Evolutionary conservation across 2,113 vertebrate species (phyloP).

Genomic region (Conger conger): DNA sequence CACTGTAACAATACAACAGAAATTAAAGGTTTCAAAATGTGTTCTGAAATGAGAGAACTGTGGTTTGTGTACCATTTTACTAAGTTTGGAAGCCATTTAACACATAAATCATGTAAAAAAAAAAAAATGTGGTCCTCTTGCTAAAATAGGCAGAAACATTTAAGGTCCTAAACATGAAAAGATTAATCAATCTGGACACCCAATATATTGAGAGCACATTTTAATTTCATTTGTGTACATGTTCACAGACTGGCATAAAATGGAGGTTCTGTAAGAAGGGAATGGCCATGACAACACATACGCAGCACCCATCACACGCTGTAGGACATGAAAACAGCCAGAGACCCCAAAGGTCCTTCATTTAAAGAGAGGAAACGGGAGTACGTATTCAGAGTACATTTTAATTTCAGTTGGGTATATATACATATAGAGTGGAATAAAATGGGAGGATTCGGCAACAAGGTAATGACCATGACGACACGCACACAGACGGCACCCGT

Average conservation of each 20-base stretch:
- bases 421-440: constrained; percentile 60
- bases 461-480: constrained; percentile 37
- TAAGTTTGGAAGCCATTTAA: neutral
- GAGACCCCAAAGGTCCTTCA: no score
- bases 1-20: constrained; percentile 10
- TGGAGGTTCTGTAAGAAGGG: constrained; percentile 25
- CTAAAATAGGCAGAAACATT: no score
- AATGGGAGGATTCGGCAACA: constrained; percentile 25
- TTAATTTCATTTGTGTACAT: constrained; percentile 53
- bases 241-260: constrained; percentile 58
- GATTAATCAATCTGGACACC: neutral
- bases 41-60: neutral
- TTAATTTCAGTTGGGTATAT: constrained; percentile 54
- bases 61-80: constrained; percentile 9
- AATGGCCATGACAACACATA: constrained; percentile 38
- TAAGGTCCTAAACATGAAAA: neutral
- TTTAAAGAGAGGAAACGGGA: no score
- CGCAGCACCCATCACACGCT: constrained; percentile 47
- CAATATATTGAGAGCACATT: constrained; percentile 31
- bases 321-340: constrained; percentile 35
- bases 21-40: constrained; percentile 19
- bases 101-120: neutral
- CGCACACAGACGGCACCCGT: constrained; percentile 44
- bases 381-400: constrained; percentile 34
- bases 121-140: neutral